Percentiles rank a stretch among this genome's conserved stretches.
phyloP scores from a whole-genome alignment of 2,797 vertebrate species.

The Centropyge bicolor region DNA sequence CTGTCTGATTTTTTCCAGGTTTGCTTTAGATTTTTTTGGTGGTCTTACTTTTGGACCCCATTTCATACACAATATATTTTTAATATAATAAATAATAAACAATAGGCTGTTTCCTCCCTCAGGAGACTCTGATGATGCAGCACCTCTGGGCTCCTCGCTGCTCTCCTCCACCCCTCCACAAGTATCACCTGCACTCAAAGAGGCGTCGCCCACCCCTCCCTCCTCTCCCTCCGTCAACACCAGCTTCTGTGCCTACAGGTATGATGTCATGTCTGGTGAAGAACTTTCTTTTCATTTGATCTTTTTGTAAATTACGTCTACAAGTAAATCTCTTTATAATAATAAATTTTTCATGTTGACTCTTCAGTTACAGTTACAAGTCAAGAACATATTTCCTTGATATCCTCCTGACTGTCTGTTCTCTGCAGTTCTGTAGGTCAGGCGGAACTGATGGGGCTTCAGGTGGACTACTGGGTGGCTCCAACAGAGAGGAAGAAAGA shows the following conservation, averaged over 20 bases:
- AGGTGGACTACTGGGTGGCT: conserved; percentile 98
- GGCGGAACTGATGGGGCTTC: conserved; percentile 95
- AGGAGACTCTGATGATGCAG: conserved; percentile 97
- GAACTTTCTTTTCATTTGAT: background rate
- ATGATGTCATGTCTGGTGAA: background rate
- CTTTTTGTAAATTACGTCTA: background rate
- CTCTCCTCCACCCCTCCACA: conserved; percentile 95
- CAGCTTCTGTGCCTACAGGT: conserved; percentile 91
- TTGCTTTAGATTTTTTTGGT: too few species aligned
- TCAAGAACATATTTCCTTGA: background rate
- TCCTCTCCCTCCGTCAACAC: conserved; percentile 95
- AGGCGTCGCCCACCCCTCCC: conserved; percentile 94
- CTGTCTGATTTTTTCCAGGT: too few species aligned
- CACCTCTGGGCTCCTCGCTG: conserved; percentile 88
- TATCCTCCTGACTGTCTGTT: background rate
- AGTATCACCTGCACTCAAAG: conserved; percentile 92
- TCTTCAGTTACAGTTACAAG: too few species aligned
- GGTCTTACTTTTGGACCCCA: too few species aligned
- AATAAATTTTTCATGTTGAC: too few species aligned
- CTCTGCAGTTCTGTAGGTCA: conserved; percentile 82
- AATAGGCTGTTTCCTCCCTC: conserved; percentile 48
- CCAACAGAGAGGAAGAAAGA: conserved; percentile 93
- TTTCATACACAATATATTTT: too few species aligned
- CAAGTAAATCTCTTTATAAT: too few species aligned
- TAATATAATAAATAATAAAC: too few species aligned